These are phyloP conservation scores for Gopherus evgoodei DNA, from an alignment of 2,113 vertebrate genomes.

Conservation along the genomic window DNA sequence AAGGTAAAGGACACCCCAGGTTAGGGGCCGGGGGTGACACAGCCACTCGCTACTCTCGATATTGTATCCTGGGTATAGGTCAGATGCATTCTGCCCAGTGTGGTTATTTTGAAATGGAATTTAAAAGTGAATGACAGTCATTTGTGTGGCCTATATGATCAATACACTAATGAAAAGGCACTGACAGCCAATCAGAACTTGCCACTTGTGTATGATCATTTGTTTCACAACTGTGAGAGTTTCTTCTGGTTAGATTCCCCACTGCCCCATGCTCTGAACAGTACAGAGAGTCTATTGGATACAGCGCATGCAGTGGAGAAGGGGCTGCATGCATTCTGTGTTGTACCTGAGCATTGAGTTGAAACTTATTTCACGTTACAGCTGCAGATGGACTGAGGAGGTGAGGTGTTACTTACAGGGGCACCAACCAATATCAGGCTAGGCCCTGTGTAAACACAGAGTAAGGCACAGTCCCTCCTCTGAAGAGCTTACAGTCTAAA, in stretches of 20 bases:
- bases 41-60: no score
- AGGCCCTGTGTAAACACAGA: background rate
- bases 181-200: background rate
- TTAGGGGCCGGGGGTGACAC: no score
- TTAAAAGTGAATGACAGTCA: background rate
- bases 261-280: no score
- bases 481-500: background rate
- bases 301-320: background rate
- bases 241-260: no score
- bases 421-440: background rate
- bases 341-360: background rate
- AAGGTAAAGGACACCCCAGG: no score
- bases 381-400: background rate
- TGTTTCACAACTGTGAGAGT: no score
- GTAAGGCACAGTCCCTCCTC: background rate
- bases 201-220: background rate
- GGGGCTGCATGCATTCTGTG: background rate
- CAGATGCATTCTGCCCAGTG: background rate
- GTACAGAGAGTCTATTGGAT: background rate
- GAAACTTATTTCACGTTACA: background rate
- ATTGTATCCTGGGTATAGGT: no score
- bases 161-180: background rate
- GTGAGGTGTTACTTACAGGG: background rate
- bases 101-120: background rate
- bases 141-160: background rate